Base-by-base conservation (phyloP, 1,140 invertebrate species). In the Holcopasites calliopsidis region DNA sequence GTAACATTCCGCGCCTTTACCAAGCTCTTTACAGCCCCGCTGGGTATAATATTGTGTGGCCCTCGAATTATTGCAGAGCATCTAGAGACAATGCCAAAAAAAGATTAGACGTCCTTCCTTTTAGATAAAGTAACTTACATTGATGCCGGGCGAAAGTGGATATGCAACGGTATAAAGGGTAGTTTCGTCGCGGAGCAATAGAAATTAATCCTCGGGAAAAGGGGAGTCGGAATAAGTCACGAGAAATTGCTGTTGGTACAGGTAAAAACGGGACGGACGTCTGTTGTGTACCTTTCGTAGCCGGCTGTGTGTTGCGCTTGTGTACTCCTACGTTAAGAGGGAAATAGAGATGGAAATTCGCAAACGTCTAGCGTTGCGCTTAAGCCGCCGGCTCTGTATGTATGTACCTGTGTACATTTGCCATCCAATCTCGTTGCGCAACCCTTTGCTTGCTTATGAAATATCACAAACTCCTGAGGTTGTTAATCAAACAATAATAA, bases 401-500 rank as follows among this genome's bases (percentile, higher is more conserved):
- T 60, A 38, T 60, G 47, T 54, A 50, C 64, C 33, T 33, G 54
- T 68, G 65, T 69, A 69, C 76, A 61, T 73, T 83, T 82, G 70
- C 80, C 64, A 75, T 83, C 54, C 80, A 83, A 83, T 82, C 80
- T 83, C 80, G 58, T 74, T 69, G 69, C 64, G 57, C 76, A 82
- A 83, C 79, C 64, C 75, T 83, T 83, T 83, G 80, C 80, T 83
- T 83, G 80, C 80, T 83, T 83, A 78, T 69, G 80, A 80, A 84
- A 80, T 84, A 84, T 80, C 69, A 77, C 82, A 78, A 84, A 84
- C 82, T 84, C 52, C 66, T 64, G 49, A 70, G 79, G 52, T 70
- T 69, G 70, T 72, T 80, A 81, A 83, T 84, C 82, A 75, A 84
- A 84, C 82, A 84, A 84, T 80, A 84, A 84, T 84, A 80, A 84